Evolutionary conservation across 1,140 invertebrate species (phyloP).

Genomic region (Vanessa atalanta): DNA sequence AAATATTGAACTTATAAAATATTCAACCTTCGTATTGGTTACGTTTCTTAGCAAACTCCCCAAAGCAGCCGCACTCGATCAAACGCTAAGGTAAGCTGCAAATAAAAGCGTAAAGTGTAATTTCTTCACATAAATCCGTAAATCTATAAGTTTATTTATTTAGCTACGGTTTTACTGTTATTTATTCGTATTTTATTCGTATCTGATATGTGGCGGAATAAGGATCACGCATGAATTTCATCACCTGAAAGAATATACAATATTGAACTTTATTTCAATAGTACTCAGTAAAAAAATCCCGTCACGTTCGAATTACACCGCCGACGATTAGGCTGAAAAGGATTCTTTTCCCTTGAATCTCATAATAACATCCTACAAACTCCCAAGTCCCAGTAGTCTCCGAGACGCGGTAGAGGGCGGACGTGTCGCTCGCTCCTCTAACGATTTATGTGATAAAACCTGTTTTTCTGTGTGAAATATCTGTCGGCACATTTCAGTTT

Average conservation of each 20-base stretch:
- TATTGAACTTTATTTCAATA: conserved; percentile 20
- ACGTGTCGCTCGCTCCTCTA: conserved; percentile 24
- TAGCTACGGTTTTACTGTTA: conserved; percentile 4
- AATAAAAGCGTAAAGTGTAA: background rate
- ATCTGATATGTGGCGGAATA: conserved; percentile 11
- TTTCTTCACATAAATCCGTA: background rate
- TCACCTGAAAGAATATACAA: conserved; percentile 2
- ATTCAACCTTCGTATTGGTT: background rate
- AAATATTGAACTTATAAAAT: background rate
- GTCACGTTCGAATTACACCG: conserved; percentile 15
- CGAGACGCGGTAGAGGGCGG: conserved; percentile 21
- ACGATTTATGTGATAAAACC: conserved; percentile 15
- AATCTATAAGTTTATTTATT: conserved; percentile 20
- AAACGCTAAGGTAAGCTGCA: background rate
- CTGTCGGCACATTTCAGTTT: background rate
- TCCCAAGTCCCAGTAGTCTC: conserved; percentile 40
- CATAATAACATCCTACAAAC: conserved; percentile 39
- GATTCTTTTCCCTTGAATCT: conserved; percentile 36
- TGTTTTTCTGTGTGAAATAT: conserved; percentile 29
- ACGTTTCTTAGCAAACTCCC: background rate
- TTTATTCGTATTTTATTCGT: background rate
- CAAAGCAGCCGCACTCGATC: background rate
- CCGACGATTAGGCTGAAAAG: conserved; percentile 35
- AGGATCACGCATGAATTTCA: background rate
- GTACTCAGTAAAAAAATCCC: conserved; percentile 19